Base-by-base conservation (phyloP, 2,797 vertebrate species). In the Garrulus glandarius region DNA sequence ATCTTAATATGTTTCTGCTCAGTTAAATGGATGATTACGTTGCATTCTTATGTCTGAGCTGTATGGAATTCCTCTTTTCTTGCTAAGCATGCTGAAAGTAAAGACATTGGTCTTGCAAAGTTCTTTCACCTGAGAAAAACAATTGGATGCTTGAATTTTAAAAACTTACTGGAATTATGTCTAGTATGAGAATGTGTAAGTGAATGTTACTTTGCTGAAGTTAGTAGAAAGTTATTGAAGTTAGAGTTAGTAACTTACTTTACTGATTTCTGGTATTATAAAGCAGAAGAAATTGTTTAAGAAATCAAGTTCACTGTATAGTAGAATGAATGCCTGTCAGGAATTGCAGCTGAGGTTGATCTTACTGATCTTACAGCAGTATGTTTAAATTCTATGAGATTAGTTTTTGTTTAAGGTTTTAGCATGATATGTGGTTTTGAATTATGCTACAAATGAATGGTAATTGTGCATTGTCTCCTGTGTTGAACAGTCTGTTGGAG, bases 401-500 rank as follows among this genome's bases (percentile, higher is more conserved):
- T 50, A 50, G 9, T 36, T 89, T 92, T 52, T 69, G 2, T 67
- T 64, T 11, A 59, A 75, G 22, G 30, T 79, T 80, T 93, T 89
- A 85, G 15, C 26, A 26, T 68, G 44, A 92, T 80, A 72, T 64
- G 1, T 26, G 11, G 16, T 70, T 78, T 78, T 52, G 32, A 80
- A 47, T 64, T 76, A 27, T 49, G 13, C 27, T 76, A 8, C 14
- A 21, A 68, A 86, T 49, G 17, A 29, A 12, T 77, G 34, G 57
- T 89, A 23, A 44, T 89, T 79, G 30, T 37, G 91, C 18, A 36
- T 87, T 80, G 13, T 79, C 47, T 88, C 81, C 95, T 89, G 93
- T 96, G 64, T 97, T 94, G 53, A 98, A 95, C 97, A 98, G 98
- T 96, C 97, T 87, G 36, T 96, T 94, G 98, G 82, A 69, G 97